phyloP scores from a whole-genome alignment of 1,140 invertebrate species.

The Ptiloglossa arizonensis region DNA sequence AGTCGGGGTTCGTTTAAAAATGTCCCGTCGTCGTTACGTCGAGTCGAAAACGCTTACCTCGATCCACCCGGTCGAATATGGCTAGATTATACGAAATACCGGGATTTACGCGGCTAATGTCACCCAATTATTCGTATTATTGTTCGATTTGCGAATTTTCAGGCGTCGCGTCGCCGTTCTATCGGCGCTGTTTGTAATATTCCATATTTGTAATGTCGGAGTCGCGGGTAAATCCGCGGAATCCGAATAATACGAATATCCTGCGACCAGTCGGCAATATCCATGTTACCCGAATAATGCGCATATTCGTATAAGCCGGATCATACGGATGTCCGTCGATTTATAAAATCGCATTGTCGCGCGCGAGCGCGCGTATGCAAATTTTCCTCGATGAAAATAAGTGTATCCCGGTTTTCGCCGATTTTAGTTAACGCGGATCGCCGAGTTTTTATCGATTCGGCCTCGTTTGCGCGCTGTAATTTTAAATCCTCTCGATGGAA shows the following conservation, averaged over 20 bases:
- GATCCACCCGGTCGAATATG: neutral
- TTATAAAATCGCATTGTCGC: conserved; percentile 40
- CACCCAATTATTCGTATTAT: conserved; percentile 40
- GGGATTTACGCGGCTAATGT: conserved; percentile 10
- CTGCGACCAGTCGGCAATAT: conserved; percentile 16
- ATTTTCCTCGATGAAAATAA: conserved; percentile 21
- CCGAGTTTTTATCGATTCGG: neutral
- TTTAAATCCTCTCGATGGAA: neutral
- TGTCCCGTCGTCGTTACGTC: neutral
- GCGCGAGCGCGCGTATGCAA: neutral
- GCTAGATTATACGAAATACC: conserved; percentile 18
- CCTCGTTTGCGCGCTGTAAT: neutral
- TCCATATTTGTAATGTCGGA: conserved; percentile 44
- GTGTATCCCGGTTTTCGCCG: neutral
- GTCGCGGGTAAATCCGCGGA: conserved; percentile 25
- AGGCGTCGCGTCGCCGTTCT: neutral
- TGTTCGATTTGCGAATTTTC: conserved; percentile 28
- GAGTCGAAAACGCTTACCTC: neutral
- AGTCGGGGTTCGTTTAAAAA: no score
- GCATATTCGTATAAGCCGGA: conserved; percentile 47
- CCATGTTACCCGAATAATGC: conserved; percentile 33
- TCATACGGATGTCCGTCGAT: conserved; percentile 46
- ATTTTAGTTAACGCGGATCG: neutral
- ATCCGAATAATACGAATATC: conserved; percentile 39
- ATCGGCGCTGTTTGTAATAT: conserved; percentile 32